These are phyloP conservation scores for Eira barbara DNA, from an alignment of 2,113 vertebrate genomes.

Conservation along the genomic window DNA sequence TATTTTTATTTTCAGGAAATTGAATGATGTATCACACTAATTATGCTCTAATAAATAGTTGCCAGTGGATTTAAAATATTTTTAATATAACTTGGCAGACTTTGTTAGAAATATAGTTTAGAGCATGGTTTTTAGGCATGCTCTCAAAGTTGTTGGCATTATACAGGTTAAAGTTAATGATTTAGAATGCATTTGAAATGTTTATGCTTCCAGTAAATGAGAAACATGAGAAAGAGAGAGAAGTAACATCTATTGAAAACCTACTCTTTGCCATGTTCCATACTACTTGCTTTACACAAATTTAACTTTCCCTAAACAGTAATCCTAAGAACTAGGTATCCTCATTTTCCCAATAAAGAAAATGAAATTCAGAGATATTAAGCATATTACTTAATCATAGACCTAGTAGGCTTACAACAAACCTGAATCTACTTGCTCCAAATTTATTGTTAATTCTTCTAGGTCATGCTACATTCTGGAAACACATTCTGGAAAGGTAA, in stretches of 20 bases:
- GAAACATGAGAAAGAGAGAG: not conserved
- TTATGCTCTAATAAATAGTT: not conserved
- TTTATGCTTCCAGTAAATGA: not conserved
- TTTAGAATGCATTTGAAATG: not conserved
- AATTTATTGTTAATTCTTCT: not conserved
- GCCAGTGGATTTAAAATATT: not conserved
- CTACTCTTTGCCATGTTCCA: not conserved
- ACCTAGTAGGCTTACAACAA: not conserved
- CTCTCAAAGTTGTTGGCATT: not conserved
- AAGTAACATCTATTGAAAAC: not conserved
- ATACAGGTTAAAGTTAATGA: not conserved
- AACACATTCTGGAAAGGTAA: not conserved
- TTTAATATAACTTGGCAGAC: not conserved
- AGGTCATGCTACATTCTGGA: not conserved
- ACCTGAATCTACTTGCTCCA: not conserved
- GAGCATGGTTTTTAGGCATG: not conserved
- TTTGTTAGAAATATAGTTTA: constrained; percentile 10
- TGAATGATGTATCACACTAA: not conserved
- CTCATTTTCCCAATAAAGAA: not conserved
- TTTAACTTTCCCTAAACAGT: not conserved
- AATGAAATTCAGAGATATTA: constrained; percentile 20
- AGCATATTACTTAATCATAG: not conserved
- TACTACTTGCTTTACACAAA: not conserved
- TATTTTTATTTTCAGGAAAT: constrained; percentile 9
- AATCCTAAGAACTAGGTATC: not conserved